These are phyloP conservation scores for Manis crassicaudata DNA, from an alignment of 2,797 vertebrate species.

Conservation along the genomic window DNA sequence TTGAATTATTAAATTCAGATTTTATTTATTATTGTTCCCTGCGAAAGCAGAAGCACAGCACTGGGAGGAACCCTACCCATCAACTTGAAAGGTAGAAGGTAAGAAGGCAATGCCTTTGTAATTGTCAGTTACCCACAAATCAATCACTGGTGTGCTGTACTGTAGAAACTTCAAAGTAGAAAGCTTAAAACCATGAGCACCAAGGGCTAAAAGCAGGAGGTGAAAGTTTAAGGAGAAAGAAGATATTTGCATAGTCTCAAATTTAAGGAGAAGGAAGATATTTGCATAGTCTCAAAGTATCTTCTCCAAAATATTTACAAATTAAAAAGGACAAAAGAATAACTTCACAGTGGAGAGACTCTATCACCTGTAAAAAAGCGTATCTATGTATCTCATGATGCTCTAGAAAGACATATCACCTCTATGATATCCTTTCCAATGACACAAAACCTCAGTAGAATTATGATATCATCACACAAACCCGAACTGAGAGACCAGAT, in stretches of 20 bases:
- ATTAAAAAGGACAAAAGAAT: neutral
- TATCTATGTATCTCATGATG: neutral
- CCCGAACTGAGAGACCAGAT: neutral
- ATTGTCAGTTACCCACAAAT: neutral
- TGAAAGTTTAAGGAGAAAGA: neutral
- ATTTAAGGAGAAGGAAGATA: neutral
- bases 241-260: neutral
- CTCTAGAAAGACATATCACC: neutral
- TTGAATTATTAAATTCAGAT: neutral
- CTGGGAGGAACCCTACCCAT: neutral
- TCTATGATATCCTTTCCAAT: neutral
- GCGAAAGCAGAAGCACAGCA: neutral
- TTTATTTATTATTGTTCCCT: neutral
- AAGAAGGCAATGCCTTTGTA: neutral
- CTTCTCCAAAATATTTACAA: neutral
- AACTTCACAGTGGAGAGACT: neutral
- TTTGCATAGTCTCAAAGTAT: neutral
- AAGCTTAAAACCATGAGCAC: neutral
- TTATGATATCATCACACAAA: neutral
- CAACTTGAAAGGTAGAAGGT: neutral
- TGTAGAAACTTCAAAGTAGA: neutral
- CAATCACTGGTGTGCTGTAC: neutral
- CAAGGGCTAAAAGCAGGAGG: neutral
- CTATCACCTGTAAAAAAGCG: neutral
- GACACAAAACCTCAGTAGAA: neutral